Evolutionary conservation across 2,113 vertebrate genomes (phyloP).

Genomic region (Myotis yumanensis): DNA sequence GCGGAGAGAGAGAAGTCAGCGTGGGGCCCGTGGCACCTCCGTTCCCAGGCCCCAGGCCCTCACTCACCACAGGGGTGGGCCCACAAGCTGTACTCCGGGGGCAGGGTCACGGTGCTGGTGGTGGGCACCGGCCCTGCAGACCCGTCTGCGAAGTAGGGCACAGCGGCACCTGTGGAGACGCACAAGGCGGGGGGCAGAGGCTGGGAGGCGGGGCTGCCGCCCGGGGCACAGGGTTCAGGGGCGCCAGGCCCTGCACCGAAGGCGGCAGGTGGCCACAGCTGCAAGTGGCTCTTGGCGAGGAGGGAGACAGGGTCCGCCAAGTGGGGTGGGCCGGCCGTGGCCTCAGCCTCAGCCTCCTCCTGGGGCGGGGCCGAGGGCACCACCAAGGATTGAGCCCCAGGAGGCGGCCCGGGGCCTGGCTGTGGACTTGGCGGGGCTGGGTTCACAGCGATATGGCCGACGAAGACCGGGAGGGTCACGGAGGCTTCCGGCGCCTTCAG

Average conservation of each 20-base stretch:
- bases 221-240: conserved; percentile 52
- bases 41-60: neutral
- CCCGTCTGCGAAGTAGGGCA: conserved; percentile 87
- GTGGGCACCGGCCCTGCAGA: conserved; percentile 79
- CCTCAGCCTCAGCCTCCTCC: conserved; percentile 84
- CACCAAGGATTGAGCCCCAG: conserved; percentile 69
- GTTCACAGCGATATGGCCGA: conserved; percentile 93
- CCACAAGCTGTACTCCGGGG: conserved; percentile 89
- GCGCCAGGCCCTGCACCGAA: conserved; percentile 87
- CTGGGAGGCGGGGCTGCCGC: conserved; percentile 75
- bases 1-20: neutral
- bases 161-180: conserved; percentile 84
- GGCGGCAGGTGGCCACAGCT: conserved; percentile 80
- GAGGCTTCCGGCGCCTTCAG: conserved; percentile 92
- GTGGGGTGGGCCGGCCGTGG: conserved; percentile 79
- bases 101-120: conserved; percentile 87
- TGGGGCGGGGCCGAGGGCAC: conserved; percentile 89
- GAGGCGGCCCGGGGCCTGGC: conserved; percentile 62
- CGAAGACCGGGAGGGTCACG: conserved; percentile 91
- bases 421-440: conserved; percentile 79
- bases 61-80: conserved; percentile 85
- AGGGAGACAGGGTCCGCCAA: conserved; percentile 78
- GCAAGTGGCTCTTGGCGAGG: conserved; percentile 91
- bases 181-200: conserved; percentile 88
- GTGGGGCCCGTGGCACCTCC: fast-evolving